Conservation (phyloP, 2,113 vertebrate species). For the Oncorhynchus mykiss region DNA sequence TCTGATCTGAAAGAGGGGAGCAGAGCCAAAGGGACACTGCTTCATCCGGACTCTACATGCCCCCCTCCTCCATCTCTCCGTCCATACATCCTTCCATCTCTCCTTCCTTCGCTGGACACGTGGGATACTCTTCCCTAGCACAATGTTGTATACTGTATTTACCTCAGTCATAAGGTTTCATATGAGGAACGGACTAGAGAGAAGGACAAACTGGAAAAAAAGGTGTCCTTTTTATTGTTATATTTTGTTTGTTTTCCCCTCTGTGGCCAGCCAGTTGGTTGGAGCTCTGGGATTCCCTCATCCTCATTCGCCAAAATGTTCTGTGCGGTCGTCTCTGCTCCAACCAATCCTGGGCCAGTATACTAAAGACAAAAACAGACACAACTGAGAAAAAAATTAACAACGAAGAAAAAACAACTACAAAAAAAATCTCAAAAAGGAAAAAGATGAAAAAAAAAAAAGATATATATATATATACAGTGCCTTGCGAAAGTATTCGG, state of each 20-base stretch:
- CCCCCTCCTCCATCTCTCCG: conserved; percentile 8
- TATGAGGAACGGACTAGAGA: conserved; percentile 74
- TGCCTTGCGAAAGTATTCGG: too few species aligned
- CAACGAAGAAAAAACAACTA: conserved; percentile 32
- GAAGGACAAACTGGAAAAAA: conserved; percentile 14
- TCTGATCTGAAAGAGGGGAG: conserved; percentile 77
- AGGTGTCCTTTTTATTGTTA: conserved; percentile 52
- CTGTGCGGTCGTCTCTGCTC: conserved; percentile 74
- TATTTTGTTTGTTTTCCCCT: conserved; percentile 39
- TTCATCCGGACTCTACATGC: conserved; percentile 73
- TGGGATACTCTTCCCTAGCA: conserved; percentile 86
- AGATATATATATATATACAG: conserved; percentile 7
- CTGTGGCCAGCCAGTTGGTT: conserved; percentile 42
- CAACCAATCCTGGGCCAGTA: conserved; percentile 67
- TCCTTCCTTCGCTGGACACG: conserved; percentile 69
- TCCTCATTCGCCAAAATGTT: conserved; percentile 62
- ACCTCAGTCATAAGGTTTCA: conserved; percentile 82
- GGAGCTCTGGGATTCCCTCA: conserved; percentile 56
- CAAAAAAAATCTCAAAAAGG: conserved; percentile 53
- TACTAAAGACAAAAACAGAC: conserved; percentile 54
- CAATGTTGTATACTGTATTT: conserved; percentile 86
- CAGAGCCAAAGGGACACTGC: conserved; percentile 55
- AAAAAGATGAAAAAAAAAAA: conserved; percentile 53
- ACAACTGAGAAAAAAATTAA: conserved; percentile 26
- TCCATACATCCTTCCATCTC: conserved; percentile 4